Conservation (phyloP, 1,140 invertebrate genomes). For the Megathymus violae region DNA sequence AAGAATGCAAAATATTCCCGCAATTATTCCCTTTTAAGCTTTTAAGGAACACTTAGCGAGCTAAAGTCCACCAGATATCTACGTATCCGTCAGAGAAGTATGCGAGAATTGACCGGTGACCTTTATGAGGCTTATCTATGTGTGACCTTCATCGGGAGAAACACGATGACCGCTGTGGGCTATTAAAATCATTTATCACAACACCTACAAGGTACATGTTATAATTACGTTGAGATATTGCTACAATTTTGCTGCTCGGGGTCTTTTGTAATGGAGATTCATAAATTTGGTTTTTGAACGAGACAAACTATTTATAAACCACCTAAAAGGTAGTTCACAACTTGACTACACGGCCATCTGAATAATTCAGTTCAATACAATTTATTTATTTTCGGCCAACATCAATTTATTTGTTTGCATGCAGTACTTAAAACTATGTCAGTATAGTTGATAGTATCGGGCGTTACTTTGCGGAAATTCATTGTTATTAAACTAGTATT, state of each 20-base stretch:
- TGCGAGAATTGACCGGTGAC: conserved; percentile 19
- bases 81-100: conserved; percentile 1
- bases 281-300: too few relatives aligned
- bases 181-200: conserved; percentile 22
- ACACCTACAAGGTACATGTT: neutral
- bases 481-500: too few relatives aligned
- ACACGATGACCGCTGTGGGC: conserved; percentile 25
- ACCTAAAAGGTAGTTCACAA: too few relatives aligned
- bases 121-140: conserved; percentile 28
- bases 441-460: too few relatives aligned
- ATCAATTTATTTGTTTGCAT: too few relatives aligned
- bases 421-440: too few relatives aligned
- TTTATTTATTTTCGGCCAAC: too few relatives aligned
- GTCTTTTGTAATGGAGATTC: too few relatives aligned
- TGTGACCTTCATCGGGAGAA: conserved; percentile 19
- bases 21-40: conserved; percentile 19
- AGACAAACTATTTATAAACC: conserved; percentile 2
- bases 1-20: conserved; percentile 3
- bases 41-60: conserved; percentile 18
- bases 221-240: conserved; percentile 8
- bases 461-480: too few relatives aligned
- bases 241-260: conserved; percentile 11
- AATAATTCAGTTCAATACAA: too few relatives aligned
- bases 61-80: conserved; percentile 20
- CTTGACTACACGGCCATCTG: too few relatives aligned